Conservation (phyloP, 2,113 vertebrate genomes). For the Podilymbus podiceps region DNA sequence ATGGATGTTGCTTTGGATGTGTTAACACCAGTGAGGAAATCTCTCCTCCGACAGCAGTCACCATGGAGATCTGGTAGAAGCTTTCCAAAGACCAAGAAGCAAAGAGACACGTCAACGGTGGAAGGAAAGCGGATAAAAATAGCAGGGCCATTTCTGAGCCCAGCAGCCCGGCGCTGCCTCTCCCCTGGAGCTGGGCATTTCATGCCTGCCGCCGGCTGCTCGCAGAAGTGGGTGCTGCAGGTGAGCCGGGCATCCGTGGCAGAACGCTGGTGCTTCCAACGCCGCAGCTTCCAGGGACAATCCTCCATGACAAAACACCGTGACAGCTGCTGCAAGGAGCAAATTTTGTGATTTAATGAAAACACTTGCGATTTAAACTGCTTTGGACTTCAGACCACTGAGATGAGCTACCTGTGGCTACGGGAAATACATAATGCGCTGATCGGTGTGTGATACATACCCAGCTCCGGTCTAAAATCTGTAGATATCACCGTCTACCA, state of each 20-base stretch:
- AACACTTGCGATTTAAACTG: neutral
- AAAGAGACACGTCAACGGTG: neutral
- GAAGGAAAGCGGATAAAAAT: neutral
- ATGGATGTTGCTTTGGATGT: neutral
- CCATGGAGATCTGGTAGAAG: neutral
- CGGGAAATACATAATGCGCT: rapidly evolving
- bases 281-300: neutral
- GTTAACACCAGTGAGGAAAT: neutral
- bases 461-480: neutral
- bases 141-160: neutral
- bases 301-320: neutral
- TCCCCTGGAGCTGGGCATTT: neutral
- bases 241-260: neutral
- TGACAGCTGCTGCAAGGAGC: neutral
- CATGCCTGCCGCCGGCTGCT: neutral
- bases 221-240: neutral
- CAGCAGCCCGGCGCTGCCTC: neutral
- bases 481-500: rapidly evolving
- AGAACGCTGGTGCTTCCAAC: neutral
- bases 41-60: neutral
- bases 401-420: neutral
- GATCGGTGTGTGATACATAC: neutral
- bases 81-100: neutral
- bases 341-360: too few species aligned
- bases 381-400: neutral